These are phyloP conservation scores for Acleris laterana DNA, from an alignment of 2,888 invertebrate species.

Conservation along the genomic window DNA sequence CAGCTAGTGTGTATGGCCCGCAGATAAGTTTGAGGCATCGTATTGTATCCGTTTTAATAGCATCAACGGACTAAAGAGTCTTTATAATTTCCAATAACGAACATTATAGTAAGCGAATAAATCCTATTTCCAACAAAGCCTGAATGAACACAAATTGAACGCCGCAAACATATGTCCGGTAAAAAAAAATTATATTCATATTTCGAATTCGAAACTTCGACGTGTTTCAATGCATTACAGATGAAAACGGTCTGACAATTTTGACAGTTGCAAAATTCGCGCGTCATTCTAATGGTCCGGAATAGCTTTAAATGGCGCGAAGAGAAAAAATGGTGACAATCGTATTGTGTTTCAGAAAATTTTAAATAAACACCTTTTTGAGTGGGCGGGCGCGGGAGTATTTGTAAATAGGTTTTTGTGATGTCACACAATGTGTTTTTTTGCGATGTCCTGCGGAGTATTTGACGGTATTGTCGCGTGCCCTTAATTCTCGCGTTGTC, in stretches of 20 bases:
- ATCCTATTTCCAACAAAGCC: conserved; percentile 60
- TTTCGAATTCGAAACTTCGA: conserved; percentile 31
- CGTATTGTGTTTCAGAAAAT: conserved; percentile 70
- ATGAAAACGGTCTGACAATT: conserved; percentile 44
- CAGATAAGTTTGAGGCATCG: neutral
- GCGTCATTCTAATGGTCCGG: conserved; percentile 59
- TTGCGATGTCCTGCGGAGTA: conserved; percentile 43
- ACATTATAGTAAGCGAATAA: conserved; percentile 53
- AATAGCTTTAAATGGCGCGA: conserved; percentile 83
- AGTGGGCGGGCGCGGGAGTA: conserved; percentile 81
- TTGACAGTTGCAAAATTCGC: conserved; percentile 46
- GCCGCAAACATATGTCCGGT: conserved; percentile 75
- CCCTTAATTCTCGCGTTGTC: conserved; percentile 41
- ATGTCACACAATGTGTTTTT: conserved; percentile 64
- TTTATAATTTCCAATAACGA: conserved; percentile 31
- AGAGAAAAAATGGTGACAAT: conserved; percentile 73
- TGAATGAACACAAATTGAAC: conserved; percentile 78
- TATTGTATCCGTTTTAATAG: neutral
- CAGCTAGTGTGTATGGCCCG: neutral
- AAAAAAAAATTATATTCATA: conserved; percentile 53
- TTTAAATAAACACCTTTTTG: conserved; percentile 83
- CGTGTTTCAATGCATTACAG: conserved; percentile 38
- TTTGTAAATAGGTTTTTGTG: conserved; percentile 82
- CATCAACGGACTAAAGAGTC: conserved; percentile 21
- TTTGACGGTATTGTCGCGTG: conserved; percentile 40